Conservation (phyloP, 2,113 vertebrate genomes). For the Rhinogobius similis region DNA sequence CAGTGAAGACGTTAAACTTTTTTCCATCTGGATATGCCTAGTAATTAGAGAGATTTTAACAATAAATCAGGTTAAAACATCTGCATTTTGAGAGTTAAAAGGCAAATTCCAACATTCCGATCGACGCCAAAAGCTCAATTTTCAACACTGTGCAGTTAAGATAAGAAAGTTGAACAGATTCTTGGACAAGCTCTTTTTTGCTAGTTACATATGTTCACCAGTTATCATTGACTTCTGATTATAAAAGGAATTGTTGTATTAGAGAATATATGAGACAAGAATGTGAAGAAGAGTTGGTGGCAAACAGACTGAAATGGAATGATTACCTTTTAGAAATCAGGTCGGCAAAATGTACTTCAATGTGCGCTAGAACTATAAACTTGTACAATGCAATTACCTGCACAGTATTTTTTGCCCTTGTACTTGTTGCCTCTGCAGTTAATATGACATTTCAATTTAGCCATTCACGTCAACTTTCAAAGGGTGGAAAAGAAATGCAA, state of each 20-base stretch:
- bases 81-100: no score
- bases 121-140: no score
- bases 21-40: no score
- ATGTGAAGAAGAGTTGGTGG: neutral
- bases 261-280: neutral
- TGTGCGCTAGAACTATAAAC: neutral
- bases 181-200: no score
- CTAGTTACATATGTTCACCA: neutral
- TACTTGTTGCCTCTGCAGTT: neutral
- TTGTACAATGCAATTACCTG: neutral
- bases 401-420: neutral
- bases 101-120: no score
- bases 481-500: neutral
- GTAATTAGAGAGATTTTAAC: neutral
- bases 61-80: no score
- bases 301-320: neutral
- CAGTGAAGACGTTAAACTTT: no score
- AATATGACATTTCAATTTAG: neutral
- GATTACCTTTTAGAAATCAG: neutral
- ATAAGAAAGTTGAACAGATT: no score
- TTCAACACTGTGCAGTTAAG: no score
- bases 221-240: neutral
- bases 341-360: neutral
- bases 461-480: neutral
- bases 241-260: neutral